Percentiles rank a stretch among this genome's conserved stretches.
phyloP scores from a whole-genome alignment of 2,888 invertebrate species.

The Conistra vaccinii region DNA sequence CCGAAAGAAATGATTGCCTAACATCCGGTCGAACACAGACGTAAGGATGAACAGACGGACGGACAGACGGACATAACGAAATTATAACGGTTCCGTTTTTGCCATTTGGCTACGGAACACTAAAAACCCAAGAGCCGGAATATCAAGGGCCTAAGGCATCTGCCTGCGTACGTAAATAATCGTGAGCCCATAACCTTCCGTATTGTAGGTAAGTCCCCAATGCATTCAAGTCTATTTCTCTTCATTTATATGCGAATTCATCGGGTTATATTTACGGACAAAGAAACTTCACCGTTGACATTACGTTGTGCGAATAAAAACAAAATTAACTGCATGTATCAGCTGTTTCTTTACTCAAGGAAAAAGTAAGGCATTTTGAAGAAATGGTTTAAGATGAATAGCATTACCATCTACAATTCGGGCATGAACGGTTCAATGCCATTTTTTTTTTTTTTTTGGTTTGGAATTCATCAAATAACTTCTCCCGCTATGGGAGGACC shows the following conservation, averaged over 20 bases:
- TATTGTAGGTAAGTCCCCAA: not conserved
- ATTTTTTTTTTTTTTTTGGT: no score
- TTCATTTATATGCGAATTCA: constrained; percentile 41
- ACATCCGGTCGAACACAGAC: no score
- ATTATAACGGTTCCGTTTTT: not conserved
- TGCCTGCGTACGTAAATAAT: not conserved
- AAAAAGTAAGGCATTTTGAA: constrained; percentile 8
- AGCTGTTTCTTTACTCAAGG: constrained; percentile 18
- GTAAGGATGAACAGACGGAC: no score
- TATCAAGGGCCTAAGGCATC: not conserved
- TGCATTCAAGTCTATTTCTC: constrained; percentile 21
- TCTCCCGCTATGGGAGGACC: no score
- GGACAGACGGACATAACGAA: not conserved
- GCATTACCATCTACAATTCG: not conserved
- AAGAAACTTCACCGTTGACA: constrained; percentile 26
- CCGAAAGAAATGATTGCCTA: no score
- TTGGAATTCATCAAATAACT: no score
- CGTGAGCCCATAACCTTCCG: not conserved
- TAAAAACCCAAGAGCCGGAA: not conserved
- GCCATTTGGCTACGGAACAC: not conserved
- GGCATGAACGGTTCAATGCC: not conserved
- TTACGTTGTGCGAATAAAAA: constrained; percentile 12
- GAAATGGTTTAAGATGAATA: constrained; percentile 13
- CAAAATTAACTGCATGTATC: constrained; percentile 19
- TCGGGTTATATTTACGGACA: constrained; percentile 42